phyloP scores from a whole-genome alignment of 2,797 vertebrate genomes.

The Toxotes lorentzi region DNA sequence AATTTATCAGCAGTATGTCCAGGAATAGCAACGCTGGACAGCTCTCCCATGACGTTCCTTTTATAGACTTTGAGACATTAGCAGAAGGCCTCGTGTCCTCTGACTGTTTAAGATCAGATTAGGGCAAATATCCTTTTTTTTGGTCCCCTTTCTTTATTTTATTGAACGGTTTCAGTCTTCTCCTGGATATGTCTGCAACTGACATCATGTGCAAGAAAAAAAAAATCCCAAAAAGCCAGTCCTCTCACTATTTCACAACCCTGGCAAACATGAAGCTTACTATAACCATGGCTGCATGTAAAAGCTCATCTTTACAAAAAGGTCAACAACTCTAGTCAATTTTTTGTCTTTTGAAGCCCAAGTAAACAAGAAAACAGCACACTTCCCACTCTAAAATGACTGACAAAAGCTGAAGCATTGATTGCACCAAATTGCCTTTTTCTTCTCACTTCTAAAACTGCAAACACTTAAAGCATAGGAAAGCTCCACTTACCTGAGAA shows the following conservation, averaged over 20 bases:
- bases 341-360: background rate
- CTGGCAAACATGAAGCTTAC: background rate
- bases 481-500: constrained; percentile 75
- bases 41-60: constrained; percentile 88
- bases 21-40: constrained; percentile 91
- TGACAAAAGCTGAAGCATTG: background rate
- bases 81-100: constrained; percentile 70
- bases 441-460: background rate
- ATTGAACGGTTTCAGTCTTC: background rate
- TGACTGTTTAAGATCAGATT: constrained; percentile 43
- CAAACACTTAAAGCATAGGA: background rate
- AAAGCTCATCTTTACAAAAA: constrained; percentile 6
- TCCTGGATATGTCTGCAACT: constrained; percentile 1
- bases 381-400: constrained; percentile 9
- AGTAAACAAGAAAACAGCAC: background rate
- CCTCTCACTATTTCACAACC: background rate
- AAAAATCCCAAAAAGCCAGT: background rate
- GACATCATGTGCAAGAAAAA: background rate
- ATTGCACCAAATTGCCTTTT: background rate
- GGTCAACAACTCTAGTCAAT: background rate
- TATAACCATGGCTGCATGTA: background rate
- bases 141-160: background rate
- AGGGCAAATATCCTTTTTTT: background rate
- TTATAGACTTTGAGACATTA: constrained; percentile 89
- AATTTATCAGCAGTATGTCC: constrained; percentile 91